phyloP scores from a whole-genome alignment of 1,140 invertebrate genomes.

The Drosophila aff. region DNA sequence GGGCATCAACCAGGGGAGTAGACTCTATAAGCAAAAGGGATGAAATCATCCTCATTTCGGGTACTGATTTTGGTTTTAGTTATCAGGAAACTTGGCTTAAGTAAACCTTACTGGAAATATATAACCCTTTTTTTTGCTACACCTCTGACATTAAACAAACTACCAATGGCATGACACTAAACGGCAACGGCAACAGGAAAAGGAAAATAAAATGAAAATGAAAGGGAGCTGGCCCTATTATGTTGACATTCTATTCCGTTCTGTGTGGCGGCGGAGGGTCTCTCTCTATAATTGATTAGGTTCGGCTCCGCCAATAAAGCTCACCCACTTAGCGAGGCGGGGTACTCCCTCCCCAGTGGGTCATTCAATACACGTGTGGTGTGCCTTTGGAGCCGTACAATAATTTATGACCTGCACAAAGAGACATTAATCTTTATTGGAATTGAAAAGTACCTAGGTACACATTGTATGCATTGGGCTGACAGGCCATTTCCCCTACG shows the following conservation, averaged over 20 bases:
- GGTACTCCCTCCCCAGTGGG: slow-evolving; percentile 9
- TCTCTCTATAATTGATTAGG: slow-evolving; percentile 76
- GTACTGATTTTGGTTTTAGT: background rate
- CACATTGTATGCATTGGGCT: slow-evolving; percentile 47
- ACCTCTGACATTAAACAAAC: slow-evolving; percentile 10
- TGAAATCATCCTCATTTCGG: background rate
- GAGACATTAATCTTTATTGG: slow-evolving; percentile 81
- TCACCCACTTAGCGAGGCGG: slow-evolving; percentile 42
- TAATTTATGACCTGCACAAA: slow-evolving; percentile 78
- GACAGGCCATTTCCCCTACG: slow-evolving; percentile 55
- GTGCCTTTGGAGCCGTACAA: slow-evolving; percentile 37
- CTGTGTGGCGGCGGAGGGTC: slow-evolving; percentile 10
- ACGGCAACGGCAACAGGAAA: slow-evolving; percentile 27
- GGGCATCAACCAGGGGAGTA: slow-evolving; percentile 4
- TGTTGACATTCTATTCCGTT: slow-evolving; percentile 72
- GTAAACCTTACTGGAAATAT: background rate
- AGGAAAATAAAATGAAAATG: slow-evolving; percentile 30
- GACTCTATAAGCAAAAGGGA: background rate
- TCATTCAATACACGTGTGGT: slow-evolving; percentile 33
- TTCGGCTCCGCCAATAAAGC: slow-evolving; percentile 67
- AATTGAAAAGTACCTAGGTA: slow-evolving; percentile 65
- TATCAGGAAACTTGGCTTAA: background rate
- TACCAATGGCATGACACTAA: slow-evolving; percentile 47
- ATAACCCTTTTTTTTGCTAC: background rate
- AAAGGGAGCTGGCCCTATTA: slow-evolving; percentile 59